A percentile compares a stretch with the other conserved stretches of the same genome.
phyloP scores from a whole-genome alignment of 2,888 invertebrate genomes.

The Heliconius cydno region DNA sequence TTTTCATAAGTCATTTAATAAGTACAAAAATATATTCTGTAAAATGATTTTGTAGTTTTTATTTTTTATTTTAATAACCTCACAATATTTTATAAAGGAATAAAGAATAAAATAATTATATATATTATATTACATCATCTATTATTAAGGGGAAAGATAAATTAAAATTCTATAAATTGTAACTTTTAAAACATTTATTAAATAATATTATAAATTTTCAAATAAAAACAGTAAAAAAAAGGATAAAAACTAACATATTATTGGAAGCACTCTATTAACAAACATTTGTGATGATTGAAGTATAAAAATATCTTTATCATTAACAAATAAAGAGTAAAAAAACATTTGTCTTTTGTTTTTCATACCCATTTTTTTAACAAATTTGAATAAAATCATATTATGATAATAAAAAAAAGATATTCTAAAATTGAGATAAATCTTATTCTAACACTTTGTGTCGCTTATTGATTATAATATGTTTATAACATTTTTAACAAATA shows the following conservation, averaged over 20 bases:
- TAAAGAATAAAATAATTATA: not conserved
- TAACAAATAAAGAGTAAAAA: conserved; percentile 16
- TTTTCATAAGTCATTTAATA: not conserved
- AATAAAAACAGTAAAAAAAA: conserved; percentile 41
- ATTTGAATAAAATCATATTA: not conserved
- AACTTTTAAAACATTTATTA: conserved; percentile 39
- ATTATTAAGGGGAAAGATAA: not conserved
- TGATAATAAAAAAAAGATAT: not conserved
- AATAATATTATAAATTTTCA: conserved; percentile 38
- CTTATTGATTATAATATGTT: conserved; percentile 16
- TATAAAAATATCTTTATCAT: conserved; percentile 16
- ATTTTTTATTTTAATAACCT: not conserved
- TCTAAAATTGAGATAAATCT: conserved; percentile 23
- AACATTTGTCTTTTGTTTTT: not conserved
- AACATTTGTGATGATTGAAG: conserved; percentile 21
- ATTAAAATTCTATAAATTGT: not conserved
- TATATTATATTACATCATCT: not conserved
- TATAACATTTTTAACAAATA: conserved; percentile 25
- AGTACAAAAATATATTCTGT: not conserved
- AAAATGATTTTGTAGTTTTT: not conserved
- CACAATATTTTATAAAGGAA: not conserved
- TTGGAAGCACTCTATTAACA: conserved; percentile 40
- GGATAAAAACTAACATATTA: conserved; percentile 29
- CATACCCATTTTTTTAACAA: not conserved
- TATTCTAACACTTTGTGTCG: conserved; percentile 24